Percentiles rank a stretch among this genome's conserved stretches.
These are phyloP conservation scores for Orthosia cruda DNA, from an alignment of 2,888 invertebrate species.

Conservation along the genomic window DNA sequence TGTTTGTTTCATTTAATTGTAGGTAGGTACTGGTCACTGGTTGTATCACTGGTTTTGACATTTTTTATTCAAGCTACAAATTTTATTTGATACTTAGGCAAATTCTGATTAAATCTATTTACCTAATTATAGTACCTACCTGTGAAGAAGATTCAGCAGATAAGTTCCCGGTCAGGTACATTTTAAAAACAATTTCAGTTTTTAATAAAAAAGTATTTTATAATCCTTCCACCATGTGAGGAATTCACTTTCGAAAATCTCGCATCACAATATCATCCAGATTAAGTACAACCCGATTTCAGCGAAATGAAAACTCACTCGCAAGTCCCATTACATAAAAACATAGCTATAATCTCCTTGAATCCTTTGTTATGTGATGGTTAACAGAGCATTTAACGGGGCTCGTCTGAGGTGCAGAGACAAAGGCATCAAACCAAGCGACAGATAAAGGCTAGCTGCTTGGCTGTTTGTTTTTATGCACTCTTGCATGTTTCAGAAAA, in stretches of 20 bases:
- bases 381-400: slow-evolving; percentile 72
- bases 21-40: too few relatives aligned
- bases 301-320: slow-evolving; percentile 43
- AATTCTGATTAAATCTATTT: too few relatives aligned
- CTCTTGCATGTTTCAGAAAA: slow-evolving; percentile 47
- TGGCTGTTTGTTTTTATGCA: slow-evolving; percentile 63
- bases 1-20: neutral
- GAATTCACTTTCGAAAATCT: neutral
- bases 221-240: neutral
- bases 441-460: slow-evolving; percentile 66
- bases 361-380: slow-evolving; percentile 70
- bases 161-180: too few relatives aligned
- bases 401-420: slow-evolving; percentile 63
- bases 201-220: too few relatives aligned
- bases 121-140: neutral
- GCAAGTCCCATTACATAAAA: slow-evolving; percentile 52
- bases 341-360: slow-evolving; percentile 62
- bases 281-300: slow-evolving; percentile 15
- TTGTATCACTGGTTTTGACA: neutral
- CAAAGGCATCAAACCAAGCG: slow-evolving; percentile 78
- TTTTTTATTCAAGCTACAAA: too few relatives aligned
- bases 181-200: too few relatives aligned
- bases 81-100: too few relatives aligned
- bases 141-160: neutral
- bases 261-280: neutral